These are phyloP conservation scores for Chamaetylas fuelleborni DNA, from an alignment of 2,113 vertebrate species.

Conservation along the genomic window DNA sequence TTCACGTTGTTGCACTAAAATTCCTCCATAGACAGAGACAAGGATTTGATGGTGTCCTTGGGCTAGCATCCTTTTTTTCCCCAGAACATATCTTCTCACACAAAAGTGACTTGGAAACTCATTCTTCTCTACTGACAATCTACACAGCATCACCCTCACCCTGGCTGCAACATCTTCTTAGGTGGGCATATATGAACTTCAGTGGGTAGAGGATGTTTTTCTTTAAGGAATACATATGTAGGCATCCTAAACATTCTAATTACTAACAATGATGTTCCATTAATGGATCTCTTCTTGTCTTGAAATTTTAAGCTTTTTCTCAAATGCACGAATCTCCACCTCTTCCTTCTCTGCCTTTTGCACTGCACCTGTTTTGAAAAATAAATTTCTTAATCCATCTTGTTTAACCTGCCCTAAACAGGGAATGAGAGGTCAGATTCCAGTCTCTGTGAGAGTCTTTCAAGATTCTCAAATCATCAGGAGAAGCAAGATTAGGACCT, in stretches of 20 bases:
- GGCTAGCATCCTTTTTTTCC: neutral
- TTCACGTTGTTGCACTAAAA: rapidly evolving
- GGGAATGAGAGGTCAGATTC: neutral
- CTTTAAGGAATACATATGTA: neutral
- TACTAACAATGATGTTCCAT: neutral
- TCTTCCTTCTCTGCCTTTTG: neutral
- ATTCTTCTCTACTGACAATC: neutral
- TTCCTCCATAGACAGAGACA: neutral
- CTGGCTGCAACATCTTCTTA: neutral
- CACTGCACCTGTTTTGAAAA: neutral
- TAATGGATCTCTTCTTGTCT: neutral
- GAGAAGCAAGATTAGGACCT: neutral
- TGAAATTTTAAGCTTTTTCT: neutral
- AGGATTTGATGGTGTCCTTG: neutral
- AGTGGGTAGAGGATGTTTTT: neutral
- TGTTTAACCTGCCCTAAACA: neutral
- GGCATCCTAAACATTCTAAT: neutral
- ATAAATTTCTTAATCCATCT: neutral
- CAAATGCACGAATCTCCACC: neutral
- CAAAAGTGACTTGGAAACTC: neutral
- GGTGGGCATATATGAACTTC: neutral
- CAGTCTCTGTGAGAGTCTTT: neutral
- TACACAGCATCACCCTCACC: neutral
- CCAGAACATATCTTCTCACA: rapidly evolving
- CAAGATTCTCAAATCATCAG: neutral